Percentiles rank a stretch among this genome's conserved stretches.
Evolutionary conservation across 1,140 invertebrate genomes (phyloP).

Genomic region (Achatina immaculata): DNA sequence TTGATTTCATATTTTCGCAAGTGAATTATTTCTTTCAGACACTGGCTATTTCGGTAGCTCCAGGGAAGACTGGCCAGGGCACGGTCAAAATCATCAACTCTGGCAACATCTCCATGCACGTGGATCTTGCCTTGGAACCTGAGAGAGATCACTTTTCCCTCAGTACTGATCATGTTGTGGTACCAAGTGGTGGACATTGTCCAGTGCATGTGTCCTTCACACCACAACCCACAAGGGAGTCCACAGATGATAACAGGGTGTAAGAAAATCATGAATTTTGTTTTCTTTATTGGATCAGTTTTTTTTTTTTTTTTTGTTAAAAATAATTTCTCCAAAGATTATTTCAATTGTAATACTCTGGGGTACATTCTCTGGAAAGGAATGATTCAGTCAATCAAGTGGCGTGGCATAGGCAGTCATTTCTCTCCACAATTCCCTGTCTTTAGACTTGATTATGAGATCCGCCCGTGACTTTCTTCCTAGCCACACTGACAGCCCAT

Average conservation of each 20-base stretch:
- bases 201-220: conserved; percentile 22
- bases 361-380: neutral
- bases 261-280: neutral
- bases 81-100: conserved; percentile 15
- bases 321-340: too few species aligned
- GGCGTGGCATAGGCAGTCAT: too few species aligned
- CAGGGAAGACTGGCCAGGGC: conserved; percentile 14
- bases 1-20: too few species aligned
- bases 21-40: conserved; percentile 11
- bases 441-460: too few species aligned
- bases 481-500: too few species aligned
- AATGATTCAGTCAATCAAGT: too few species aligned
- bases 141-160: neutral
- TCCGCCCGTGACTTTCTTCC: too few species aligned
- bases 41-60: neutral
- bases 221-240: conserved; percentile 6
- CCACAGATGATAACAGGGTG: neutral
- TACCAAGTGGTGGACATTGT: neutral
- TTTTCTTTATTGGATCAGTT: neutral
- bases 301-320: too few species aligned
- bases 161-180: neutral
- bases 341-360: neutral
- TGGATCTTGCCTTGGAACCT: neutral
- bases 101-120: conserved; percentile 28
- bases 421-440: too few species aligned